phyloP scores from a whole-genome alignment of 2,797 vertebrate species.

The Spinibarbus caldwelli region DNA sequence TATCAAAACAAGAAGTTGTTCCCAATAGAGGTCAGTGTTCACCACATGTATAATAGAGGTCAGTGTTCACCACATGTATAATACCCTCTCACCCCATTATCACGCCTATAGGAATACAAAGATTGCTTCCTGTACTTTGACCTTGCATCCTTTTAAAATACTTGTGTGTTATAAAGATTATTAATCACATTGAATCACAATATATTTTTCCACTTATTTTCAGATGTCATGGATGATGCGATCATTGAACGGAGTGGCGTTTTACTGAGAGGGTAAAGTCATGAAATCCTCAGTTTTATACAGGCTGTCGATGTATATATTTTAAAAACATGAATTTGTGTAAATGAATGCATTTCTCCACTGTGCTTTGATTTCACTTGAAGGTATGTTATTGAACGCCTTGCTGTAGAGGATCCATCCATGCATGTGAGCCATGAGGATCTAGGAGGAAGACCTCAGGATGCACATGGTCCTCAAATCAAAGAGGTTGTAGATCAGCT shows the following conservation, averaged over 20 bases:
- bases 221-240: conserved; percentile 78
- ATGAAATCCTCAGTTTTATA: background rate
- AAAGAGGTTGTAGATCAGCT: conserved; percentile 78
- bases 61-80: conserved; percentile 34
- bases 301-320: background rate
- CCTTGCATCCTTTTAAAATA: background rate
- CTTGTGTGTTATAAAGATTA: background rate
- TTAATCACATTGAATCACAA: background rate
- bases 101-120: background rate
- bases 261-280: conserved; percentile 74
- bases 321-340: background rate
- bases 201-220: conserved; percentile 6
- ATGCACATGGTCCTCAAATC: conserved; percentile 71
- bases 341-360: background rate
- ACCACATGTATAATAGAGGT: conserved; percentile 19
- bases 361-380: conserved; percentile 15
- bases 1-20: conserved; percentile 14
- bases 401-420: conserved; percentile 66
- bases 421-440: conserved; percentile 67
- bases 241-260: conserved; percentile 75
- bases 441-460: conserved; percentile 73
- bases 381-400: conserved; percentile 76
- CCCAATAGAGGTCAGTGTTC: conserved; percentile 37
- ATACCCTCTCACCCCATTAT: background rate
- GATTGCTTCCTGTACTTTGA: conserved; percentile 11